Percentiles rank a stretch among this genome's conserved stretches.
Evolutionary conservation across 2,888 invertebrate species (phyloP).

Genomic region (Ceramica pisi): DNA sequence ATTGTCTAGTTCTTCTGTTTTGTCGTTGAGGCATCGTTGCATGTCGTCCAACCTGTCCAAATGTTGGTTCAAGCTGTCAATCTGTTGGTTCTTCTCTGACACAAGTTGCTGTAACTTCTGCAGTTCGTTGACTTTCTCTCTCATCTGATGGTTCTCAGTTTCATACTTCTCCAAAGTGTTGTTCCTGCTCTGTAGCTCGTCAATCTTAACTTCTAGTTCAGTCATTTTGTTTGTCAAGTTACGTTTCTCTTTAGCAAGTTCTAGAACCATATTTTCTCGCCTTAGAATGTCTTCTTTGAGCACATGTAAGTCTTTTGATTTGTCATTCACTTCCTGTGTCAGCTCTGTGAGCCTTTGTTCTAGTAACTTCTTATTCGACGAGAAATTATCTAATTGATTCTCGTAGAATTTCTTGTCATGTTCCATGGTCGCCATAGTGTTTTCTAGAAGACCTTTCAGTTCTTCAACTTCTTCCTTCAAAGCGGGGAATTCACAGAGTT

Average conservation of each 20-base stretch:
- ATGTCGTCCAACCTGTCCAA: slow-evolving; percentile 87
- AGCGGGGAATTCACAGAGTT: slow-evolving; percentile 88
- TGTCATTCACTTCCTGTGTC: slow-evolving; percentile 89
- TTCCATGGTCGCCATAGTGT: slow-evolving; percentile 88
- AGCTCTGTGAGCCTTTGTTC: slow-evolving; percentile 91
- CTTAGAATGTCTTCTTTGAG: slow-evolving; percentile 90
- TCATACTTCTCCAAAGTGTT: slow-evolving; percentile 81
- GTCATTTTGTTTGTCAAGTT: slow-evolving; percentile 86
- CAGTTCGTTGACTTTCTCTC: slow-evolving; percentile 86
- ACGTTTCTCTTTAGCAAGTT: slow-evolving; percentile 91
- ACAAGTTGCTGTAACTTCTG: slow-evolving; percentile 89
- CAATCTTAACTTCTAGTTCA: slow-evolving; percentile 89
- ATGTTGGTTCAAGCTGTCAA: slow-evolving; percentile 88
- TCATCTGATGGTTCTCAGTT: slow-evolving; percentile 86
- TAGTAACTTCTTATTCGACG: slow-evolving; percentile 88
- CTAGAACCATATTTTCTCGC: slow-evolving; percentile 91
- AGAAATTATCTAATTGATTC: slow-evolving; percentile 89
- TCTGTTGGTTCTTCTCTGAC: slow-evolving; percentile 90
- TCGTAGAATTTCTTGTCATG: slow-evolving; percentile 91
- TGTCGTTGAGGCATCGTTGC: slow-evolving; percentile 87
- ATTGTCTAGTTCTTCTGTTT: slow-evolving; percentile 86
- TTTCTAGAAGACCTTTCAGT: slow-evolving; percentile 85
- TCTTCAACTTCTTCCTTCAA: slow-evolving; percentile 88
- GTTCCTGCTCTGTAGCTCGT: slow-evolving; percentile 86
- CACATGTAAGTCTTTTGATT: slow-evolving; percentile 88